These are phyloP conservation scores for Lampropteryx suffumata DNA, from an alignment of 2,888 invertebrate genomes.

Conservation along the genomic window DNA sequence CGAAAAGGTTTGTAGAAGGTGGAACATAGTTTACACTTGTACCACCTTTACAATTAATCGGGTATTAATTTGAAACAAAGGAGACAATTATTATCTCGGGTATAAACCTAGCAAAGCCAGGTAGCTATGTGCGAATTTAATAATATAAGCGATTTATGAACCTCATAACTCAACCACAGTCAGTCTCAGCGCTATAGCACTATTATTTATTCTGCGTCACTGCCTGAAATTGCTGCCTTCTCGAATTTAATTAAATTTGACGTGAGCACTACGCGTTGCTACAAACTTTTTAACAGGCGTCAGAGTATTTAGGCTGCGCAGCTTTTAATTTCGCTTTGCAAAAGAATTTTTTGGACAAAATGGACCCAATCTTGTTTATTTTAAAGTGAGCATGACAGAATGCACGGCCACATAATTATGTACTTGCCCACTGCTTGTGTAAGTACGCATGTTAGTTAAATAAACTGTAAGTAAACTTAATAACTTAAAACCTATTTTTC, in stretches of 20 bases:
- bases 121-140: conserved; percentile 25
- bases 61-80: not conserved
- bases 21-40: too few species aligned
- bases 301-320: conserved; percentile 14
- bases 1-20: too few species aligned
- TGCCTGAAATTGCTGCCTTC: conserved; percentile 31
- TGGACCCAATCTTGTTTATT: too few species aligned
- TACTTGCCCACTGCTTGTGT: too few species aligned
- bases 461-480: too few species aligned
- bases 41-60: too few species aligned
- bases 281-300: conserved; percentile 33
- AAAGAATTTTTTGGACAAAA: not conserved
- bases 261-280: conserved; percentile 32
- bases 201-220: conserved; percentile 25
- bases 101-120: conserved; percentile 7
- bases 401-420: too few species aligned
- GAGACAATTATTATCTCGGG: not conserved
- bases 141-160: conserved; percentile 34
- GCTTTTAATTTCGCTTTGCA: conserved; percentile 1
- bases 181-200: conserved; percentile 17
- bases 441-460: too few species aligned
- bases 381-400: too few species aligned
- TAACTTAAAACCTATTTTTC: too few species aligned
- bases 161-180: conserved; percentile 35
- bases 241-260: conserved; percentile 32